phyloP scores from a whole-genome alignment of 1,140 invertebrate genomes.

The Ips nitidus region DNA sequence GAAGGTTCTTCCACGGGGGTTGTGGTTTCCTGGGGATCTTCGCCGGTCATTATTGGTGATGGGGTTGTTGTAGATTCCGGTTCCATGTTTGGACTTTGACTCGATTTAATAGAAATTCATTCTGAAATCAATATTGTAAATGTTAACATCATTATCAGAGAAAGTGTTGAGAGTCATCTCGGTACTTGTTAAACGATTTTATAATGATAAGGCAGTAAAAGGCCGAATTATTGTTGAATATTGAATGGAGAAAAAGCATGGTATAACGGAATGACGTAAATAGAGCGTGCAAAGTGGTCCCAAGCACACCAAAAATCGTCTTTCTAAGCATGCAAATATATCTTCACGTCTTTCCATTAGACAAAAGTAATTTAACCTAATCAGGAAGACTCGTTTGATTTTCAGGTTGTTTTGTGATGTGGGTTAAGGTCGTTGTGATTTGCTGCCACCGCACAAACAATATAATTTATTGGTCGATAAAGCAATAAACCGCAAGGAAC shows the following conservation, averaged over 20 bases:
- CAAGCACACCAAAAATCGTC: not conserved
- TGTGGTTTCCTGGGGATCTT: not conserved
- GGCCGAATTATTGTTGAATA: not conserved
- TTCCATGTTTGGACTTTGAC: slow-evolving; percentile 9
- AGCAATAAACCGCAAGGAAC: not conserved
- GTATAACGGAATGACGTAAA: slow-evolving; percentile 9
- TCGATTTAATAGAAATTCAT: not conserved
- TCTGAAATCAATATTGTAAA: not conserved
- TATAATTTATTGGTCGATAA: not conserved
- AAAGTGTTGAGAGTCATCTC: not conserved
- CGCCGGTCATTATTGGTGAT: not conserved
- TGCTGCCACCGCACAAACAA: too few species aligned
- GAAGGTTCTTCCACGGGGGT: slow-evolving; percentile 20
- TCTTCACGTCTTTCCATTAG: not conserved
- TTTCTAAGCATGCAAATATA: slow-evolving; percentile 2
- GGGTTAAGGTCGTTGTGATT: not conserved
- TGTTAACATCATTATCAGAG: too few species aligned
- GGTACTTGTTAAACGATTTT: not conserved
- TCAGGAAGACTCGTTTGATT: too few species aligned
- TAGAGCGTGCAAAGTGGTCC: slow-evolving; percentile 8
- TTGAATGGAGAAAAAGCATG: slow-evolving; percentile 2
- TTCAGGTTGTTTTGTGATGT: not conserved
- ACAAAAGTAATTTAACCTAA: too few species aligned
- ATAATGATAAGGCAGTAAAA: not conserved
- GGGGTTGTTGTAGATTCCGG: slow-evolving; percentile 7